Conservation (phyloP, 2,113 vertebrate species). For the Leptobrachium leishanense region DNA sequence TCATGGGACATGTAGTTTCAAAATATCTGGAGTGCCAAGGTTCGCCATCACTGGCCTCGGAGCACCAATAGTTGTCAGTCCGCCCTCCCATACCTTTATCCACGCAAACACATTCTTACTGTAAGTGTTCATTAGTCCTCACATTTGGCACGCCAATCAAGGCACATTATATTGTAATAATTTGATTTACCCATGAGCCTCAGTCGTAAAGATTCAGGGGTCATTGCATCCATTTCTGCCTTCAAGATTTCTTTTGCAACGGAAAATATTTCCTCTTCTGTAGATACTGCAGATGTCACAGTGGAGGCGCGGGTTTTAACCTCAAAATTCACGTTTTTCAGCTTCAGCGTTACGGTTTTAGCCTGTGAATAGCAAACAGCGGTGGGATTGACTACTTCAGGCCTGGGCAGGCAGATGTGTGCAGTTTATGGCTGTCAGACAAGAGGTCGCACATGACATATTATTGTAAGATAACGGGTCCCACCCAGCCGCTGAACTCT, state of each 20-base stretch:
- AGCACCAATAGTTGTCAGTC: too few relatives aligned
- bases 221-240: conserved; percentile 81
- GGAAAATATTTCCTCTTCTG: conserved; percentile 87
- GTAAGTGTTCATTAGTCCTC: too few relatives aligned
- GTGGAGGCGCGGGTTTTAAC: conserved; percentile 87
- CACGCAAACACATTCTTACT: too few relatives aligned
- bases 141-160: too few relatives aligned
- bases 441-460: conserved; percentile 13
- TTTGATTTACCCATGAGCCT: conserved; percentile 90
- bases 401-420: not conserved
- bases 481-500: conserved; percentile 32
- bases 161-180: too few relatives aligned
- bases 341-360: conserved; percentile 90
- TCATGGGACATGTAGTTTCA: too few relatives aligned
- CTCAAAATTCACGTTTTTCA: conserved; percentile 96
- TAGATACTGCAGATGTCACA: conserved; percentile 75
- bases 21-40: too few relatives aligned
- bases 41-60: too few relatives aligned
- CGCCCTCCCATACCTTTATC: too few relatives aligned
- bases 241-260: conserved; percentile 88
- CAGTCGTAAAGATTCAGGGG: conserved; percentile 83
- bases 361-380: conserved; percentile 64
- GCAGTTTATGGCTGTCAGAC: conserved; percentile 28
- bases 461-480: not conserved
- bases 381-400: not conserved